Percentiles rank a stretch among this genome's conserved stretches.
Evolutionary conservation across 1,140 invertebrate species (phyloP).

Genomic region (Scaptomyza graminum): DNA sequence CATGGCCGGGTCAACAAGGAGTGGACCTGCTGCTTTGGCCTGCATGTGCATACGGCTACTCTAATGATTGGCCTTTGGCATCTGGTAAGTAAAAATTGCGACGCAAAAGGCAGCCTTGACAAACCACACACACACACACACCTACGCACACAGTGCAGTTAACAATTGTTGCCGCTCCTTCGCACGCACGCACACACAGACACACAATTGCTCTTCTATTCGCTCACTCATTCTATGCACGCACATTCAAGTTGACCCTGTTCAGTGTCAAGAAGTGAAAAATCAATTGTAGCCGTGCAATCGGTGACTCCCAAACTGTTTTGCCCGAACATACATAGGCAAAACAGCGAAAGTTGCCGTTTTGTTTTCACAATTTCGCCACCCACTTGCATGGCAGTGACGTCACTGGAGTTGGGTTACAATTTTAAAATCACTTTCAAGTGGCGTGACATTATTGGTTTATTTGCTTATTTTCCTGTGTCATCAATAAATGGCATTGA

Average conservation of each 20-base stretch:
- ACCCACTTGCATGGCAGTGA: neutral
- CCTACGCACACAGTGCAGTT: slow-evolving; percentile 47
- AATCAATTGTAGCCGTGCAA: slow-evolving; percentile 61
- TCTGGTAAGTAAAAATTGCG: slow-evolving; percentile 86
- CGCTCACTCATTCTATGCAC: slow-evolving; percentile 8
- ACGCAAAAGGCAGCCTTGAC: slow-evolving; percentile 20
- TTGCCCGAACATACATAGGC: slow-evolving; percentile 1
- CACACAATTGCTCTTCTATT: neutral
- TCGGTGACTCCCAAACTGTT: slow-evolving; percentile 52
- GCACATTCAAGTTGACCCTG: slow-evolving; percentile 58
- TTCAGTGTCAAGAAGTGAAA: slow-evolving; percentile 74
- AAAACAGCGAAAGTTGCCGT: slow-evolving; percentile 8
- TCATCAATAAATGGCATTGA: too few species aligned
- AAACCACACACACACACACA: slow-evolving; percentile 2
- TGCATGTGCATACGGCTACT: slow-evolving; percentile 93
- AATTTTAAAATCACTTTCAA: neutral
- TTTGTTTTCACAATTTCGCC: slow-evolving; percentile 5
- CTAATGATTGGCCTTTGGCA: slow-evolving; percentile 92
- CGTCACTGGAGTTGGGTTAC: neutral
- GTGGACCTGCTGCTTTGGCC: slow-evolving; percentile 91
- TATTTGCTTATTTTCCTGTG: neutral
- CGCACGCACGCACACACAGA: slow-evolving; percentile 10
- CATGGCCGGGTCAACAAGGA: slow-evolving; percentile 85
- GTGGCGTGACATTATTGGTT: neutral
- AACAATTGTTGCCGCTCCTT: slow-evolving; percentile 13